Evolutionary conservation across 2,113 vertebrate genomes (phyloP), one percentile per base, ranked within the genome.

Genomic region (Bolborhynchus lineola): DNA sequence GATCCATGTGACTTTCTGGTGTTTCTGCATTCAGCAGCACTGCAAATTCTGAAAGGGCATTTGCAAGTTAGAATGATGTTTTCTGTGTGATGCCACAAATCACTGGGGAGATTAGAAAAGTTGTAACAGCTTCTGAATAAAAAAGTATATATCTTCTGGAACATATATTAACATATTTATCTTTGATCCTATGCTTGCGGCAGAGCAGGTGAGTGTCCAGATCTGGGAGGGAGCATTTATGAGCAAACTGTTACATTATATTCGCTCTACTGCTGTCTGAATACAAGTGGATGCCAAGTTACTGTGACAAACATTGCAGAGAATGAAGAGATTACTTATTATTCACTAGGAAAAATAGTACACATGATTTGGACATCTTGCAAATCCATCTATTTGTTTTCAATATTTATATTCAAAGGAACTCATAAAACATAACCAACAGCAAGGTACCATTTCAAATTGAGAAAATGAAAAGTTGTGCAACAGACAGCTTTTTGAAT

Each of bases 161-260:
- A 67, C 13, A 24, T 42, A 11, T 41, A 50, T 76, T 80, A n/a
- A 59, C 10, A 7, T 33, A 57, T 50, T 68, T 82, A 10, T 76
- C 37, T 76, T 79, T 2, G 2, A 49, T 65, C 1, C 2, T 81
- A 8, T 50, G 23, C n/a, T 88, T 69, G 62, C 1, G 0, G 28
- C 33, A 88, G 47, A 83, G 35, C 16, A 79, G 39, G 24, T 75
- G 33, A 81, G n/a, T 59, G 29, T 65, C 71, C 55, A 29, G 11
- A 26, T 24, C 9, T 59, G 47, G 5, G 21, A 68, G 20, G 9
- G 20, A 78, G 23, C n/a, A 89, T 88, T 91, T 79, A 23, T 57
- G 53, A 82, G 62, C 65, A 84, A 67, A 37, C 18, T 49, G 52
- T 41, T 77, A 65, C 7, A 31, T 19, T 44, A 12, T 35, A 35